A percentile compares a stretch with the other conserved stretches of the same genome.
Conservation (phyloP, 2,113 vertebrate species). For the Glaucidium brasilianum region DNA sequence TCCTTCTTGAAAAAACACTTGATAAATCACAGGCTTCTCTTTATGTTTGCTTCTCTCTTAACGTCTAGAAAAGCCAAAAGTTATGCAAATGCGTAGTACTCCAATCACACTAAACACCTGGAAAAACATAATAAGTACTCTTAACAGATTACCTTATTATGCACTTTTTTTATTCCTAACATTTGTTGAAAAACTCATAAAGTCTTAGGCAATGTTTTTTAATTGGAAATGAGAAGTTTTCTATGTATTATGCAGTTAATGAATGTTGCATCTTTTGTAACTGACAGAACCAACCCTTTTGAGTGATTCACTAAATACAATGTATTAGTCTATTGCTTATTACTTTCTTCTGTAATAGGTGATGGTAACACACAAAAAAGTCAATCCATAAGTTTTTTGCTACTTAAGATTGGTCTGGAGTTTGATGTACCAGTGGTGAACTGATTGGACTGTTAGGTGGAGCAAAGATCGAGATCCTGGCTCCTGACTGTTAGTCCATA, state of each 20-base stretch:
- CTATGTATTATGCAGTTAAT: neutral
- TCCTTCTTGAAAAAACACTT: constrained; percentile 66
- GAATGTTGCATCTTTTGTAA: neutral
- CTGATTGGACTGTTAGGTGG: neutral
- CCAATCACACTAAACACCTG: constrained; percentile 67
- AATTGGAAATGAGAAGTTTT: constrained; percentile 10
- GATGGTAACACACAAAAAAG: neutral
- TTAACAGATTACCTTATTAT: constrained; percentile 57
- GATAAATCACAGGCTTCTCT: constrained; percentile 61
- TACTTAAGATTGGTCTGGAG: neutral
- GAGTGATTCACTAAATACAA: neutral
- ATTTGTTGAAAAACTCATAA: constrained; percentile 45
- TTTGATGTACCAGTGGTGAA: neutral
- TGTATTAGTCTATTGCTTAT: neutral
- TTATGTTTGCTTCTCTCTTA: constrained; percentile 40
- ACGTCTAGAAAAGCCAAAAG: constrained; percentile 45
- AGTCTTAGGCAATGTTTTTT: constrained; percentile 5
- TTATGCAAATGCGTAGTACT: constrained; percentile 68
- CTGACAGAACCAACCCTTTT: neutral
- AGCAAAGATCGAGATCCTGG: neutral
- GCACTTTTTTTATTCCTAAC: neutral
- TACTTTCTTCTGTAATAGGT: neutral
- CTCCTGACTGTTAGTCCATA: neutral
- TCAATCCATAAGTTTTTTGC: neutral
- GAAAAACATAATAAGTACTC: constrained; percentile 51